Evolutionary conservation across 2,888 invertebrate genomes (phyloP).

Genomic region (Drosophila maculinotata): DNA sequence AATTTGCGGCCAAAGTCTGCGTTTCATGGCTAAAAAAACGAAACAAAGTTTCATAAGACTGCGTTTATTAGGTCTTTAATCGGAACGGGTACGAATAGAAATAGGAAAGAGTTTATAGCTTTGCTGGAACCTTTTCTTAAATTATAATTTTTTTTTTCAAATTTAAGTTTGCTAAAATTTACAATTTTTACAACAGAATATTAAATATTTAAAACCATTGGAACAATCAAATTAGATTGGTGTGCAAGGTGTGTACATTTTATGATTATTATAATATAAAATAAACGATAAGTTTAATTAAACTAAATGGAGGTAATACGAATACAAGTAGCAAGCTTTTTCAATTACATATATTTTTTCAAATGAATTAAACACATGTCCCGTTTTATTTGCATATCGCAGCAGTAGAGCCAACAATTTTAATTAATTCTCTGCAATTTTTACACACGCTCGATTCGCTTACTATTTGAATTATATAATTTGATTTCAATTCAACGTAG

Average conservation of each 20-base stretch:
- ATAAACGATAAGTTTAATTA: background rate
- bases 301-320: too few relatives aligned
- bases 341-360: background rate
- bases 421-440: conserved; percentile 9
- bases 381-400: background rate
- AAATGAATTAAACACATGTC: too few relatives aligned
- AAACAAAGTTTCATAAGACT: conserved; percentile 44
- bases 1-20: conserved; percentile 53
- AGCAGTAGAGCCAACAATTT: conserved; percentile 1
- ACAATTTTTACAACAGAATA: background rate
- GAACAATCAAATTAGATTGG: too few relatives aligned
- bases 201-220: too few relatives aligned
- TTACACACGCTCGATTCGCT: conserved; percentile 9
- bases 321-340: too few relatives aligned
- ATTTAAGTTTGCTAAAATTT: background rate
- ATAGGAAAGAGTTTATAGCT: background rate
- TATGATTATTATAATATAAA: too few relatives aligned
- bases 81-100: background rate
- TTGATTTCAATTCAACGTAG: conserved; percentile 49
- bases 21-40: conserved; percentile 53
- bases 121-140: background rate
- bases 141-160: background rate
- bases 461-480: conserved; percentile 23
- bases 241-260: too few relatives aligned
- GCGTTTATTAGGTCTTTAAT: conserved; percentile 14